Base-by-base conservation (phyloP, 2,888 invertebrate genomes). In the Drosophila macrospina region DNA sequence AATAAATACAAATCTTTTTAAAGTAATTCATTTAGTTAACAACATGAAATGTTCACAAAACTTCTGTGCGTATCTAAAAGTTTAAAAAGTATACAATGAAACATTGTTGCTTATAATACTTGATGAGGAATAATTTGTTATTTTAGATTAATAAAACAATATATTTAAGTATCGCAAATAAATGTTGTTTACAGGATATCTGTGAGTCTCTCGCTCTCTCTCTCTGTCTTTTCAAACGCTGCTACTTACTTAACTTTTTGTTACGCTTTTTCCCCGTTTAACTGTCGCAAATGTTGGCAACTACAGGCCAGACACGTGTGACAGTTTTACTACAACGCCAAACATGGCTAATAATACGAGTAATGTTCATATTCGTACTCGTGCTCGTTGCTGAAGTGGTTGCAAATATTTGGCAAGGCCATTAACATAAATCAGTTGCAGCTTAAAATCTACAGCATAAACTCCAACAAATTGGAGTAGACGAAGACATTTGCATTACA, bases 361-460 rank as follows among this genome's bases (percentile, higher is more conserved):
- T 20, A 70, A 82, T 74, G 74, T 78, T 72, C 70, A 73, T 86
- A n/a, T 28, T 28, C 28, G 51, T 34, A 8, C 34, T 32, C 20
- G 8, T 34, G n/a, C 34, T 50, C n/a, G 20, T 57, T 69, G 69
- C 60, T 66, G 51, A 83, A 83, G 80, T 74, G 69, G 42, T 61
- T 59, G 69, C 69, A 83, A 77, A 86, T 88, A 88, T 78, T 84
- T 84, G 75, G 63, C 69, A 74, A 74, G 59, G 42, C 68, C 71
- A 77, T 77, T 69, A 87, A 74, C 78, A 80, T 80, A 88, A 86
- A 86, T 84, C 84, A 80, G 69, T 61, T 65, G 61, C n/a, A 45
- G 45, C 61, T 68, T 67, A 55, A 66, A 84, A 59, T 56, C 59
- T 48, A 52, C 28, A 30, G 2, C 69, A 75, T 68, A 48, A 64